Base-by-base conservation (phyloP, 53 echinoderm and acorn worm genomes). In the Antedon mediterranea region DNA sequence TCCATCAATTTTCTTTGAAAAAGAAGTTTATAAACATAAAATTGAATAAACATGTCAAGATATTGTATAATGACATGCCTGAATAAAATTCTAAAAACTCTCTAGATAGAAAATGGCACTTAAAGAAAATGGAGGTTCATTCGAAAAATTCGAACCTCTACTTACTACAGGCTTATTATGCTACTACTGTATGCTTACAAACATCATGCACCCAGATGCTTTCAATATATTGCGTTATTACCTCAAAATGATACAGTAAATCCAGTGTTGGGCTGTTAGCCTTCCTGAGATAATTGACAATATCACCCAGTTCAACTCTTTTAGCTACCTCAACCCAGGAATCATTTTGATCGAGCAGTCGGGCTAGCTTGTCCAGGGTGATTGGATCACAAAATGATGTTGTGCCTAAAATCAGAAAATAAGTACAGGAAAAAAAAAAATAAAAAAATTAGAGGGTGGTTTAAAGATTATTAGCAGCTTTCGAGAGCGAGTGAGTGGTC, bases 321-420 rank as follows among this genome's bases (percentile, higher is more conserved):
- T 92, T 88, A 20, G 92, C 92, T 32, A 97, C 77, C 13, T 88
- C 85, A 44, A 77, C 76, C 98, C 98, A 97, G 74, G 89, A 88
- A 31, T 79, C 77, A 11, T 79, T 71, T 28, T 85, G 43, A 44
- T 97, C 98, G 74, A 97, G 74, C 71, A 86, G 77, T 0, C 71
- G 43, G 23, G 79, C 83, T 3, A 97, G 81, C 71, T 84, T 85
- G 33, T 84, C 82, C 30, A 81, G 71, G 30, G 83, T 81, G n/a
- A 74, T 75, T 27, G 75, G 75, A 9, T 89, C 86, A 5, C 92
- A 78, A 29, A 75, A 44, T 43, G 82, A 75, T 72, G 92, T 77
- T 71, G 89, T 89, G 33, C 98, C 98, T 83, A 31, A 20, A 30
- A 6, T 44, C 78, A 34, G 8, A 43, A 7, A 15, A 85, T n/a